A percentile compares a stretch with the other conserved stretches of the same genome.
phyloP scores from a whole-genome alignment of 2,113 vertebrate genomes.

The Sylvilagus bachmani region DNA sequence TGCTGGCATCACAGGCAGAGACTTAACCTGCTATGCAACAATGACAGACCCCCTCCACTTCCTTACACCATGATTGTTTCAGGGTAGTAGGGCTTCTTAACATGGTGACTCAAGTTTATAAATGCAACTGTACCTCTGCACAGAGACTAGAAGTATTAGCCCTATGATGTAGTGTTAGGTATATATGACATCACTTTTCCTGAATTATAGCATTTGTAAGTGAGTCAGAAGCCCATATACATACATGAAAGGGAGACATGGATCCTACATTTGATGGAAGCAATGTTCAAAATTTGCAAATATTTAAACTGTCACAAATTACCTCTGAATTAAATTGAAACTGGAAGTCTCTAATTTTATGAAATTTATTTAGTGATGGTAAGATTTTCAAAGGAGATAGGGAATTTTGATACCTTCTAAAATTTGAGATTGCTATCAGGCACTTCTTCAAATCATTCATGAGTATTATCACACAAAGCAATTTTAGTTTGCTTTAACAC shows the following conservation, averaged over 20 bases:
- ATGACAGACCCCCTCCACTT: not conserved
- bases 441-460: constrained; percentile 36
- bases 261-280: not conserved
- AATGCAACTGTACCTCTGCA: not conserved
- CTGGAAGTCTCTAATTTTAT: not conserved
- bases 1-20: no score
- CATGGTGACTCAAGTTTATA: not conserved
- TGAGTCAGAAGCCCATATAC: not conserved
- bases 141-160: not conserved
- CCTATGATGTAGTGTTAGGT: not conserved
- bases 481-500: constrained; percentile 26
- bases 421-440: not conserved
- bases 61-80: not conserved
- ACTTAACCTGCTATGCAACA: no score
- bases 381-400: constrained; percentile 11
- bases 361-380: not conserved
- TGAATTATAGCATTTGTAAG: not conserved
- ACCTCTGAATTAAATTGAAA: constrained; percentile 1
- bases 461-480: not conserved
- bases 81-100: not conserved
- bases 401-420: not conserved
- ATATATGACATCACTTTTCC: not conserved
- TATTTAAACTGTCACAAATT: not conserved
- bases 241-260: not conserved
- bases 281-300: not conserved